Base-by-base conservation (phyloP, 2,888 invertebrate genomes). In the Drosophila pegasa region DNA sequence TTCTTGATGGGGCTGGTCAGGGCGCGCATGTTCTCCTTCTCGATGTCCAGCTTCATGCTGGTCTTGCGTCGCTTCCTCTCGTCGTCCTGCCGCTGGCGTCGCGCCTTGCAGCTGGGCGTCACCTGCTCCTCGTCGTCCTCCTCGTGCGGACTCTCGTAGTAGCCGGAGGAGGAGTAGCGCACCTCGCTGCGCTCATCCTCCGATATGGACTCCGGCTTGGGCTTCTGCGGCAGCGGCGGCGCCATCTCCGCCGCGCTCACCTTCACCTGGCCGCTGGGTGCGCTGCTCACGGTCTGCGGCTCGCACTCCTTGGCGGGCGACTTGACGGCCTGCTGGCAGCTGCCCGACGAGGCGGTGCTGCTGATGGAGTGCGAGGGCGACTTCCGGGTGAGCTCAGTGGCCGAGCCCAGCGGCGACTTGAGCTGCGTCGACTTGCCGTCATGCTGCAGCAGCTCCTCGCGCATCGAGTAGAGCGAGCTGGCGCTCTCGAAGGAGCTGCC, bases 401-500 rank as follows among this genome's bases (percentile, higher is more conserved):
- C 47, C 1, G 78, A 79, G 0, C 81, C 73, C 9, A 81, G 58
- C 0, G 87, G 80, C 0, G 90, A 88, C 12, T 80, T 85, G 0
- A 87, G 69, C 14, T 80, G 74, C 3, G 60, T 43, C 2, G 41
- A 2, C 20, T 67, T 80, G 1, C 16, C 91, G 20, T 89, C 89
- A 7, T 77, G 71, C 43, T 94, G 93, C 48, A 95, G 72, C 71
- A 94, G 94, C 90, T 96, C 96, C 71, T 95, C 95, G 72, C 95
- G 94, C 37, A 96, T 95, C 76, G 96, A 96, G 91, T 96, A 96
- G 65, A 96, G 93, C 41, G 96, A 96, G 62, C 96, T 96, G 71
- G 96, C 96, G 91, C 97, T 97, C 92, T 97, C 97, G 91, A 97
- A 96, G n/a, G 97, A 97, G 75, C 96, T 96, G 27, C 96, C 96